Base-by-base conservation (phyloP, 2,888 invertebrate species). In the Ptycholaimellus sp. region DNA sequence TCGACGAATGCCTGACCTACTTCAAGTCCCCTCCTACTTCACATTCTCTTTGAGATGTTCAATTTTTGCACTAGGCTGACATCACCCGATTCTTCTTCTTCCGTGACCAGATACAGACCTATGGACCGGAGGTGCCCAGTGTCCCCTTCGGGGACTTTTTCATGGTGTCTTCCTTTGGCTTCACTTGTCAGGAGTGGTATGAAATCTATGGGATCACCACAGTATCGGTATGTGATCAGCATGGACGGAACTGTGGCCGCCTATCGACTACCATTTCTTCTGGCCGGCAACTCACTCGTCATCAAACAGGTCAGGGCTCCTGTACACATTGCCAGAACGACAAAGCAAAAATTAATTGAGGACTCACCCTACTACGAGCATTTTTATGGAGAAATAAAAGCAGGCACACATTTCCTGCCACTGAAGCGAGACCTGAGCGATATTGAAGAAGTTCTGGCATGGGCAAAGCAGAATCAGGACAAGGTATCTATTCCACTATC, bases 71-170 rank as follows among this genome's bases (percentile, higher is more conserved):
- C 41, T 83, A 90, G 63, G 85, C 73, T 11, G 80, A 81, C 0
- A 70, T 90, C 19, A 90, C 90, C 1, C 80, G 83, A 58, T 87
- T 87, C 62, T 93, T 93, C 61, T 93, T 93, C 65, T 90, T 79
- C 56, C 71, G 72, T 44, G 73, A 83, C 49, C 70, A 79, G 59
- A 74, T 76, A 56, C 65, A 72, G 17, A 67, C 73, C 53, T 83
- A 83, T 65, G 87, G 85, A 1, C 81, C 83, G 13, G 75, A 74
- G 54, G 71, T 71, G 43, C 72, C 73, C 16, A 76, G 77, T 51
- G 69, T 82, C 42, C 80, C 83, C 3, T 83, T 90, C 58, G 79
- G 79, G 57, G 74, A 77, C 45, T 93, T 90, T 62, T 90, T 90
- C 59, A 73, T 81, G 69, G 87, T 85, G 64, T 17, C 18, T 22